Evolutionary conservation across 2,888 invertebrate species (phyloP), one percentile per base, ranked within the genome.

Genomic region (Himalopsyche kuldschensis): DNA sequence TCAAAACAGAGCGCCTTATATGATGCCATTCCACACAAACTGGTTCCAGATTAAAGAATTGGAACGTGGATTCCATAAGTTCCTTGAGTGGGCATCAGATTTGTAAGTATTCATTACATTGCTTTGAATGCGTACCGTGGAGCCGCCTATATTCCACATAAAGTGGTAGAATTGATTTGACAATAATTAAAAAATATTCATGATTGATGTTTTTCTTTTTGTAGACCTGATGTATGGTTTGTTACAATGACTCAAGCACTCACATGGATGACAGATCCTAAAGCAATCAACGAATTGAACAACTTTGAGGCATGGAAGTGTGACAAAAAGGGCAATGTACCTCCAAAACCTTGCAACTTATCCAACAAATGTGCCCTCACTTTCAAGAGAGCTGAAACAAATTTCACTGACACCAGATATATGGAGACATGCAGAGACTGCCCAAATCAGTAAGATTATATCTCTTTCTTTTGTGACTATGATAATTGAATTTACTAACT

Each of bases 21-120:
- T 97, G 97, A 97, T 97, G 97, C 95, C 97, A 0, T 96, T 97
- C 94, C 98, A 98, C 89, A 98, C 98, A 0, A 98, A 97, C 90
- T 98, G 98, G 98, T 98, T 98, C 92, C 97, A 95, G 89, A 96
- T 95, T 87, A 96, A 96, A 88, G 96, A 94, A 87, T 91, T 97
- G 15, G 97, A 97, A 88, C 92, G 92, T 84, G 97, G 97, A 27
- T 91, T 98, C 1, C 95, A 96, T 87, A 96, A 96, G 89, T 98
- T 98, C 90, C 90, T 98, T 84, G 95, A 95, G 87, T 97, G 97
- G 95, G 94, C 95, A 0, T 91, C 94, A 27, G 78, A 88, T 15
- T 87, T 88, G 91, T 92, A 87, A 90, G 91, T 90, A 83, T n/a
- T 5, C 46, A 46, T 75, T 48, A 31, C 27, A 30, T 31, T 41